Conservation (phyloP, 2,113 vertebrate species). For the Ranitomeya variabilis region DNA sequence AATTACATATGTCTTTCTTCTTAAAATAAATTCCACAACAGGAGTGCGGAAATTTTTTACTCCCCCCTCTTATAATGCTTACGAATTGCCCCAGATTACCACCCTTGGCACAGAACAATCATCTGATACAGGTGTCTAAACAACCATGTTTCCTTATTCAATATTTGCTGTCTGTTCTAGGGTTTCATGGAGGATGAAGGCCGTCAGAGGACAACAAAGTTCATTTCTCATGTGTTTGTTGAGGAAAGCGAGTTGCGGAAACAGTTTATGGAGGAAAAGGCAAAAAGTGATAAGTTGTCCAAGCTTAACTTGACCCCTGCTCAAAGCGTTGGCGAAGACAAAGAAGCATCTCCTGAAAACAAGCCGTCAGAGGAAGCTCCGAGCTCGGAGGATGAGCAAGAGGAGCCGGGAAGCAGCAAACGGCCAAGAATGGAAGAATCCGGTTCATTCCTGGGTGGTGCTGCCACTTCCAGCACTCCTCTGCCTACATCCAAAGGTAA, state of each 20-base stretch:
- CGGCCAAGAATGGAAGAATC: constrained; percentile 6
- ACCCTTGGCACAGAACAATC: too few relatives aligned
- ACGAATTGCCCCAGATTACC: too few relatives aligned
- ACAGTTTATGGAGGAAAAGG: constrained; percentile 85
- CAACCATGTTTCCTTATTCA: neutral
- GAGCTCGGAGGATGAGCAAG: constrained; percentile 65
- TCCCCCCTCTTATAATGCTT: too few relatives aligned
- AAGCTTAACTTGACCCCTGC: constrained; percentile 67
- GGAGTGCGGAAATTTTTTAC: too few relatives aligned
- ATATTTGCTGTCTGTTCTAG: constrained; percentile 65
- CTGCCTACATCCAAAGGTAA: constrained; percentile 69
- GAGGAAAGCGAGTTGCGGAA: constrained; percentile 84
- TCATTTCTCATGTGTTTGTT: constrained; percentile 83
- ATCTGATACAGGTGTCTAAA: neutral
- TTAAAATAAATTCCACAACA: too few relatives aligned
- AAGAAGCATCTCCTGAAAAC: constrained; percentile 54
- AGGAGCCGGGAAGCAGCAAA: constrained; percentile 63
- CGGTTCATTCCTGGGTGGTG: neutral
- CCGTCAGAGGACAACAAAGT: constrained; percentile 93
- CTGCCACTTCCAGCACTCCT: neutral
- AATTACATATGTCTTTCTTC: too few relatives aligned
- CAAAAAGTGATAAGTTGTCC: constrained; percentile 81
- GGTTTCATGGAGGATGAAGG: constrained; percentile 97
- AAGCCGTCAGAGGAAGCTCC: constrained; percentile 63
- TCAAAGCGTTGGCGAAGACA: constrained; percentile 62